A percentile compares a stretch with the other conserved stretches of the same genome.
Conservation (phyloP, 2,888 invertebrate genomes). For the Drosophila hamatofila region DNA sequence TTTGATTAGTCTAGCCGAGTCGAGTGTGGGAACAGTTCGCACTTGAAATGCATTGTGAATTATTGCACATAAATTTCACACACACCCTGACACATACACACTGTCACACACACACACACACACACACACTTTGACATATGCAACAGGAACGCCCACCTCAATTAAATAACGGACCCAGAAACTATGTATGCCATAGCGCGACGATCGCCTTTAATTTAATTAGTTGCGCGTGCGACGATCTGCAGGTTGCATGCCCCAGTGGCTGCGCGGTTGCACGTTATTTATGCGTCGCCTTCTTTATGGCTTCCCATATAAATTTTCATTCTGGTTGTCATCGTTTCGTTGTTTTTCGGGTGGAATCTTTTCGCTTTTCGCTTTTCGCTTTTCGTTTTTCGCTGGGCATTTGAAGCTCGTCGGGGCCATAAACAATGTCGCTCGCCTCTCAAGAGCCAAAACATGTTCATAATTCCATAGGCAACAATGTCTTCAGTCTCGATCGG, state of each 20-base stretch:
- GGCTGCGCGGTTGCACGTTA: constrained; percentile 54
- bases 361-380: constrained; percentile 10
- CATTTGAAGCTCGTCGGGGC: constrained; percentile 46
- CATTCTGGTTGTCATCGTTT: constrained; percentile 75
- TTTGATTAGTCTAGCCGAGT: constrained; percentile 18
- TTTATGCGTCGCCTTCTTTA: constrained; percentile 74
- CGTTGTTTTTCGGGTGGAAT: constrained; percentile 31
- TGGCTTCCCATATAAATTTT: constrained; percentile 80
- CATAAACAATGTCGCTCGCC: constrained; percentile 41
- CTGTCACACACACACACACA: constrained; percentile 5
- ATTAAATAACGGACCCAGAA: constrained; percentile 39
- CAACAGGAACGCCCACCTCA: constrained; percentile 37
- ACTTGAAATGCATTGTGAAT: constrained; percentile 60
- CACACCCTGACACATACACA: constrained; percentile 12
- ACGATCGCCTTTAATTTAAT: constrained; percentile 79
- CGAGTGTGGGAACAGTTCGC: constrained; percentile 69
- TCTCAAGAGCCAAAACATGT: constrained; percentile 4
- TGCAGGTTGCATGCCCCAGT: constrained; percentile 67
- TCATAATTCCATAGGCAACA: constrained; percentile 31
- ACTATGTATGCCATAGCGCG: constrained; percentile 30
- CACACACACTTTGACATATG: background rate
- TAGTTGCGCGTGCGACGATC: constrained; percentile 73
- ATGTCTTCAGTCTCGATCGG: constrained; percentile 9
- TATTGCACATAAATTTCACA: constrained; percentile 70
- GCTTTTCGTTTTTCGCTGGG: constrained; percentile 17